Evolutionary conservation across 2,888 invertebrate species (phyloP), one percentile per base, ranked within the genome.

Genomic region (Pimpla rufipes): DNA sequence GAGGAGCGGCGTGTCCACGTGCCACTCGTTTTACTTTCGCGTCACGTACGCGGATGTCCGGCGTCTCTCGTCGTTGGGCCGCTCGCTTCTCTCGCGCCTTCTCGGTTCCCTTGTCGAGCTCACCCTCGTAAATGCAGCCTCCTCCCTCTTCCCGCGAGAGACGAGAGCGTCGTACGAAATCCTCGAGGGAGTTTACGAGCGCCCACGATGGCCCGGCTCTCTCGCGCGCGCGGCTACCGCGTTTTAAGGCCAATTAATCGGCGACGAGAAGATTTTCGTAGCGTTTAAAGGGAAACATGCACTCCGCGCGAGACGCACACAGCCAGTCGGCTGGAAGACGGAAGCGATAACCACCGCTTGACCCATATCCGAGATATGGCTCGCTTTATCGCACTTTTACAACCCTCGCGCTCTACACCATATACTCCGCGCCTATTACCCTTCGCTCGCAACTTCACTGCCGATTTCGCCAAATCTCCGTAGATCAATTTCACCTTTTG

Each of bases 1-100:
- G 37, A 13, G 70, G 40, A 70, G 11, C 40, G 37, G 23, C 13
- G 10, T 5, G n/a, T 50, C 10, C 37, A 67, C 68, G 57, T 71
- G 76, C 29, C 42, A 21, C 57, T 55, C 64, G 70, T 59, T 81
- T 68, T 52, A 52, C 42, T 74, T 76, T 77, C 78, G 5, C 50
- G 81, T 82, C 81, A 82, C 81, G 81, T 78, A 59, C 35, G 18
- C 81, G 78, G 78, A 78, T 21, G 78, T 82, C 73, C 77, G 62
- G 52, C 50, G 29, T 59, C 77, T 73, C 57, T 66, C 45, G 50
- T 5, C 29, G 29, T 29, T 29, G 29, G 29, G 29, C 29, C 29
- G 29, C 29, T 5, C n/a, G n/a, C 29, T 29, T 29, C 67, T 18
- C 50, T 37, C 23, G 73, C 18, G 64, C 55, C 57, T 52, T 71